Evolutionary conservation across 2,888 invertebrate species (phyloP).

Genomic region (Spialia ferax): DNA sequence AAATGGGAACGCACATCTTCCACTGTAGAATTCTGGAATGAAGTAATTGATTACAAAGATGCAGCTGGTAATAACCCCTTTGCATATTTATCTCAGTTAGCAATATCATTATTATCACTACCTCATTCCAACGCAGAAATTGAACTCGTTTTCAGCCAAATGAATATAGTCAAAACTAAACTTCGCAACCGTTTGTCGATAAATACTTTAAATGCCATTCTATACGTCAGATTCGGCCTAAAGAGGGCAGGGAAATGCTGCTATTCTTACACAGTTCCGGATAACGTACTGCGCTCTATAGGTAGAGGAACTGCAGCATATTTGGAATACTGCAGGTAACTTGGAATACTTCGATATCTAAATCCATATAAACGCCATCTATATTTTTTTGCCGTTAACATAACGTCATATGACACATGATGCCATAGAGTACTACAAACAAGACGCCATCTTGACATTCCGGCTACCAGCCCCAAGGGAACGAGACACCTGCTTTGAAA

Average conservation of each 20-base stretch:
- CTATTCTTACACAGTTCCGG: conserved; percentile 6
- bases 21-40: conserved; percentile 10
- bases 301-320: conserved; percentile 22
- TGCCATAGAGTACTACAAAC: conserved; percentile 8
- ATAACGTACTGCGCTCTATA: conserved; percentile 9
- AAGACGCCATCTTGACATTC: neutral
- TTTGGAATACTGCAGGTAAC: conserved; percentile 22
- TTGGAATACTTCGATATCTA: conserved; percentile 20
- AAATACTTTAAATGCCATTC: conserved; percentile 39
- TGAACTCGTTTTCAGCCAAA: conserved; percentile 47
- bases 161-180: conserved; percentile 49
- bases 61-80: conserved; percentile 13
- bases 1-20: conserved; percentile 2
- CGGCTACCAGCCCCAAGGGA: neutral
- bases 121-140: conserved; percentile 50
- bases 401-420: conserved; percentile 37
- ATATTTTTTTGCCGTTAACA: conserved; percentile 24
- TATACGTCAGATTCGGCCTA: conserved; percentile 42
- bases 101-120: conserved; percentile 27
- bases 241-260: conserved; percentile 36
- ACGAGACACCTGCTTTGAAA: neutral
- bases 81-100: neutral
- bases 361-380: conserved; percentile 40
- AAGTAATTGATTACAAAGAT: conserved; percentile 9
- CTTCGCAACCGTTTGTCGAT: conserved; percentile 43